Base-by-base conservation (phyloP, 2,797 vertebrate species). In the Schizopygopsis malacanthus region DNA sequence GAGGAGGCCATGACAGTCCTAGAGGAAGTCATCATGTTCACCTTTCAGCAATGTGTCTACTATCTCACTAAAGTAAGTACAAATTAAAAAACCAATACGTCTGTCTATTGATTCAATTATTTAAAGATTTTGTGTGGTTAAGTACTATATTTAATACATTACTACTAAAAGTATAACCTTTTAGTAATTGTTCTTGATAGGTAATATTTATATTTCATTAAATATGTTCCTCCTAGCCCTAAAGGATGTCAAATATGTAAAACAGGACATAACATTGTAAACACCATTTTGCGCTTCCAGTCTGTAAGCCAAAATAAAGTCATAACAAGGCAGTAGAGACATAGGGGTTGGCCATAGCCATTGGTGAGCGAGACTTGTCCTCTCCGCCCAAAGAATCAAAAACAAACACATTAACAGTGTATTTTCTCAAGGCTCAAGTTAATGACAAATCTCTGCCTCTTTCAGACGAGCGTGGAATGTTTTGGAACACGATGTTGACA, bases 241-340 rank as follows among this genome's bases (percentile, higher is more conserved):
- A 33, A 78, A 50, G 69, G 73, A 54, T 81, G 18, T 39, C 50
- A 87, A 89, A 90, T 90, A 90, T 82, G 81, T 70, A 86, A 89
- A 91, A 81, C 93, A 93, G 93, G 92, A 94, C 88, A 81, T 52
- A 33, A 43, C 71, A 43, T 81, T 82, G 84, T 90, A 91, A 92
- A 93, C 89, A 91, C 41, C 15, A 15, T 73, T 72, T 87, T 91
- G 83, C 90, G 88, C 92, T 93, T 92, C 89, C 83, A 82, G n/a
- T n/a, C n/a, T n/a, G n/a, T n/a, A n/a, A n/a, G n/a, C n/a, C n/a
- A n/a, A n/a, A n/a, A n/a, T n/a, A n/a, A n/a, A n/a, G n/a, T n/a
- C n/a, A n/a, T n/a, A n/a, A n/a, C n/a, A n/a, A n/a, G n/a, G n/a
- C n/a, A n/a, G n/a, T n/a, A n/a, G n/a, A n/a, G n/a, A n/a, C n/a